Conservation (phyloP, 2,797 vertebrate genomes). For the Simalia tracyae region DNA sequence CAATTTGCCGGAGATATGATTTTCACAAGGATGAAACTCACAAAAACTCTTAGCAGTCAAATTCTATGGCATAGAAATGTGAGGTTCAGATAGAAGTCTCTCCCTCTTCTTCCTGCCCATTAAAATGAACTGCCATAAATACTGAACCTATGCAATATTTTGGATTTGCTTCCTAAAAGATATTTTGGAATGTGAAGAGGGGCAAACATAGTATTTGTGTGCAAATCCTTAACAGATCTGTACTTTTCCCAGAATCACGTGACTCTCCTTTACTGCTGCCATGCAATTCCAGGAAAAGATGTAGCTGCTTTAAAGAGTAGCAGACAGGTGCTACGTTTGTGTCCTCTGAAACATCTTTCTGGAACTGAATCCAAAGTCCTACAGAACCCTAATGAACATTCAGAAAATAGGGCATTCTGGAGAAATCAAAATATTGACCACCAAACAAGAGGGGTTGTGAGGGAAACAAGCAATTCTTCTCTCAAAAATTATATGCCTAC, state of each 20-base stretch:
- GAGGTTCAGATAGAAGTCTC: background rate
- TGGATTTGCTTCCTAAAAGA: background rate
- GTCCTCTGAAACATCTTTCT: too few relatives aligned
- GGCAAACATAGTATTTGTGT: background rate
- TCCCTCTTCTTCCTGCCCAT: background rate
- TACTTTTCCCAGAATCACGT: background rate
- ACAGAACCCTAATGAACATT: too few relatives aligned
- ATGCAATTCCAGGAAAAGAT: background rate
- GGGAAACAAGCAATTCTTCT: background rate
- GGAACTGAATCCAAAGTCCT: too few relatives aligned
- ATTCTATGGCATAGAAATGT: background rate
- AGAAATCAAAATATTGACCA: background rate
- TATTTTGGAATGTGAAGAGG: background rate
- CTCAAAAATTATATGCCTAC: background rate
- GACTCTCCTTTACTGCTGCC: background rate
- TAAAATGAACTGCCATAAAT: background rate
- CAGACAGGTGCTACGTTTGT: background rate
- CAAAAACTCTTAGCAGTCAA: background rate
- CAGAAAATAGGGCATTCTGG: too few relatives aligned
- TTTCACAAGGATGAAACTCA: background rate
- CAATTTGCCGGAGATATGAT: background rate
- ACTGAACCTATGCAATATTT: background rate
- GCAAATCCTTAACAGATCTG: background rate
- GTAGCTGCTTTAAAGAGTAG: background rate
- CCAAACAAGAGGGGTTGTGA: background rate